Conservation (phyloP, 2,797 vertebrate genomes). For the Darevskia nairensis region DNA sequence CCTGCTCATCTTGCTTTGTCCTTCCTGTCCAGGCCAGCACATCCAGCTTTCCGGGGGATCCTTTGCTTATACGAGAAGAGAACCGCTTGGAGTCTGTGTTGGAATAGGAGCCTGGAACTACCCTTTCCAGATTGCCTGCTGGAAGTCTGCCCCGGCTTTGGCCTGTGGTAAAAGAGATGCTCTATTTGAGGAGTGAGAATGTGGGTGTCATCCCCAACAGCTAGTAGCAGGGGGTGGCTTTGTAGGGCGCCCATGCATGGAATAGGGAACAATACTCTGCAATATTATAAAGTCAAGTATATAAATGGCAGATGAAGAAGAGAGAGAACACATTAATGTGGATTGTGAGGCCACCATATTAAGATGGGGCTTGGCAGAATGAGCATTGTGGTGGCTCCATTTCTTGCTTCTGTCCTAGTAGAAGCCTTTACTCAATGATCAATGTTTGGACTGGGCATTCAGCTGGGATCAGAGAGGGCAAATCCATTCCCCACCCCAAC, state of each 20-base stretch:
- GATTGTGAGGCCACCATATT: not conserved
- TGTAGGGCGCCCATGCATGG: not conserved
- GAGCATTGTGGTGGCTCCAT: not conserved
- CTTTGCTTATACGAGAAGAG: constrained; percentile 93
- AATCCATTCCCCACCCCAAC: not conserved
- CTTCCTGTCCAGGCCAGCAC: constrained; percentile 86
- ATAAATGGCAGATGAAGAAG: constrained; percentile 2
- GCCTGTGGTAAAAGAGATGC: constrained; percentile 87
- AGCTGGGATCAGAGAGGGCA: not conserved
- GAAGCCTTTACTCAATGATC: not conserved
- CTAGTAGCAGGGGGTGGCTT: too few relatives aligned
- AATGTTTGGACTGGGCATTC: not conserved
- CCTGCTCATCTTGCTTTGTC: not conserved
- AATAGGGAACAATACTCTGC: rapidly evolving
- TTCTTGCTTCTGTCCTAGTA: not conserved
- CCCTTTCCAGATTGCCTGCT: constrained; percentile 91
- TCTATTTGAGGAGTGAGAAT: not conserved
- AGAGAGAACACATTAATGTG: not conserved
- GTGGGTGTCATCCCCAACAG: not conserved
- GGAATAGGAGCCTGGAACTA: constrained; percentile 98
- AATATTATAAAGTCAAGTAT: not conserved
- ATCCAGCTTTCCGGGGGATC: constrained; percentile 90
- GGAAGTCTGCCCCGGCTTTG: constrained; percentile 93
- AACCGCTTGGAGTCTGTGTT: constrained; percentile 93
- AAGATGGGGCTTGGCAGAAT: not conserved